These are phyloP conservation scores for Loxodonta africana DNA, from an alignment of 2,113 vertebrate genomes.

Conservation along the genomic window DNA sequence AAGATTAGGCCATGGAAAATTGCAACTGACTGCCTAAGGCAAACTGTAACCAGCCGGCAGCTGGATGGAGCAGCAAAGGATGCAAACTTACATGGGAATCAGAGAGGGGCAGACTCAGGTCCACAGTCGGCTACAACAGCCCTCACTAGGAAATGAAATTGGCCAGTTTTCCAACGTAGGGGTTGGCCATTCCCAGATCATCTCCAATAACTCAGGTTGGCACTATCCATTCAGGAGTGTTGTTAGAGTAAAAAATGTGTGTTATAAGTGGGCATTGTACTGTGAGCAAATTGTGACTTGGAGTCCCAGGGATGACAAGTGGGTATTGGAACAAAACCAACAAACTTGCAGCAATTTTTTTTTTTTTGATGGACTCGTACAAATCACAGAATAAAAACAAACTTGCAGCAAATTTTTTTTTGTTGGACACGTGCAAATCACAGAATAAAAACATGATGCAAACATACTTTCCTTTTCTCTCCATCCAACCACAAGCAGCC, in stretches of 20 bases:
- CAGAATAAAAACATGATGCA: not conserved
- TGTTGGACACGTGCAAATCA: not conserved
- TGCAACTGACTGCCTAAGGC: slow-evolving; percentile 80
- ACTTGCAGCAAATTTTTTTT: not conserved
- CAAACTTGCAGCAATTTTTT: not conserved
- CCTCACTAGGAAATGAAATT: not conserved
- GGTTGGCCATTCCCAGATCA: not conserved
- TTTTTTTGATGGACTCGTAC: not conserved
- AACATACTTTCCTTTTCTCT: not conserved
- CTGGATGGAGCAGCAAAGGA: slow-evolving; percentile 55
- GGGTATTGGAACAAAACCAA: not conserved
- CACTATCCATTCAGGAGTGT: not conserved
- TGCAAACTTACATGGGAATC: not conserved
- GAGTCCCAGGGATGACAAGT: not conserved
- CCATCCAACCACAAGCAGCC: not conserved
- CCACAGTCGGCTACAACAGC: not conserved
- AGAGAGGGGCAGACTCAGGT: not conserved
- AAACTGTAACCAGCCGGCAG: slow-evolving; percentile 70
- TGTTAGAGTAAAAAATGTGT: not conserved
- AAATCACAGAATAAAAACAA: not conserved
- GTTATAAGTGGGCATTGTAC: not conserved
- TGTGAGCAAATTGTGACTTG: not conserved
- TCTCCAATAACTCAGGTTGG: not conserved
- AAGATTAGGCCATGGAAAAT: slow-evolving; percentile 79
- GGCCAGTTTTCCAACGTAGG: not conserved